phyloP scores from a whole-genome alignment of 2,888 invertebrate species.

The Aporophyla nigra region DNA sequence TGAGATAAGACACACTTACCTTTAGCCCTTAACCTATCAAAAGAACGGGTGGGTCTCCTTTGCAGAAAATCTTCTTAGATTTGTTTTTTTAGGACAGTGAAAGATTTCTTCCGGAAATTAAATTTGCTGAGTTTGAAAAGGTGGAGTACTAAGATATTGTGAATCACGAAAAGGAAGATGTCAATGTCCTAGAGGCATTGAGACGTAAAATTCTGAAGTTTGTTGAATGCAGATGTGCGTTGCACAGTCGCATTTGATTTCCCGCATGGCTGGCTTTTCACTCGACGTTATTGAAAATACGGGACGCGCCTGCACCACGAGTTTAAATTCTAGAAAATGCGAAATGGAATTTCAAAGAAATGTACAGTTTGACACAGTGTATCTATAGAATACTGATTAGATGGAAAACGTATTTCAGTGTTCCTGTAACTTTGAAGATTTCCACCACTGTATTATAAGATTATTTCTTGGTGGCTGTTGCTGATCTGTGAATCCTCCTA shows the following conservation, averaged over 20 bases:
- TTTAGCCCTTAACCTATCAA: constrained; percentile 30
- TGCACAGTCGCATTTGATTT: constrained; percentile 57
- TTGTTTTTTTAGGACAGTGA: constrained; percentile 19
- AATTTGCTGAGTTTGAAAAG: constrained; percentile 10
- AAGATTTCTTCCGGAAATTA: constrained; percentile 23
- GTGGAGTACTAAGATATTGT: neutral
- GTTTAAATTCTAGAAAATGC: constrained; percentile 35
- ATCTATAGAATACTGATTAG: constrained; percentile 21
- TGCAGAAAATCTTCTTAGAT: constrained; percentile 18
- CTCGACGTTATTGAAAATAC: constrained; percentile 55
- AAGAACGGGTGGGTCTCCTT: constrained; percentile 25
- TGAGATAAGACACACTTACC: constrained; percentile 26
- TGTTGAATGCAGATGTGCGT: constrained; percentile 36
- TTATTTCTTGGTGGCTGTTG: neutral
- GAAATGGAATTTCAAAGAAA: constrained; percentile 19
- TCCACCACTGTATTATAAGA: neutral
- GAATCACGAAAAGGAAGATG: neutral
- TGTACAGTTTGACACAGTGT: constrained; percentile 13
- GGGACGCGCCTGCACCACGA: constrained; percentile 25
- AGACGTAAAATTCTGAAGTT: constrained; percentile 23
- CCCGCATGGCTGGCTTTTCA: constrained; percentile 54
- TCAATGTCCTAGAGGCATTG: constrained; percentile 17
- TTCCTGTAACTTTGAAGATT: neutral
- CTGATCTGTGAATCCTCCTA: neutral
- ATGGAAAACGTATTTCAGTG: neutral